Conservation (phyloP, 2,113 vertebrate species). For the Hemibagrus wyckioides region DNA sequence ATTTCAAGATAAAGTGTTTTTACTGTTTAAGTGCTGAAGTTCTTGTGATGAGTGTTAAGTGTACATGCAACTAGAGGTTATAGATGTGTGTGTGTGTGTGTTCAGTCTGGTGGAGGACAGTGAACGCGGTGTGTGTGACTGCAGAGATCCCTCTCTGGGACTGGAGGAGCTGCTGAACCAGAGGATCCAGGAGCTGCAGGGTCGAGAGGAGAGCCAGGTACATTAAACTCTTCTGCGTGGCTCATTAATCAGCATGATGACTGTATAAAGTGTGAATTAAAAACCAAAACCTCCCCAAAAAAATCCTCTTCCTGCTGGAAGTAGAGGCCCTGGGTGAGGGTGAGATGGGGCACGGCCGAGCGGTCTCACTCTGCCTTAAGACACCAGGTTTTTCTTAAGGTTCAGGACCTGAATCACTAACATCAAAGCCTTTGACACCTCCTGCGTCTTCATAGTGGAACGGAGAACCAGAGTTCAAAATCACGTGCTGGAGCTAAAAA, state of each 20-base stretch:
- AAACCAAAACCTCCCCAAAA: no score
- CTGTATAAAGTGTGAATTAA: no score
- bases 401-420: no score
- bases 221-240: background rate
- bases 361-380: background rate
- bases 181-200: slow-evolving; percentile 73
- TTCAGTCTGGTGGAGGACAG: slow-evolving; percentile 82
- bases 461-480: background rate
- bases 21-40: no score
- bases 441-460: background rate
- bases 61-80: background rate
- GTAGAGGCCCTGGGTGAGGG: no score
- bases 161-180: slow-evolving; percentile 82
- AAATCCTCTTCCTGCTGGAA: no score
- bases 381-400: background rate
- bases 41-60: background rate
- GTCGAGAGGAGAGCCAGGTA: slow-evolving; percentile 84
- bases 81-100: background rate
- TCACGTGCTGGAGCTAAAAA: background rate
- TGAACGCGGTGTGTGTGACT: slow-evolving; percentile 78
- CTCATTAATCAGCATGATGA: background rate
- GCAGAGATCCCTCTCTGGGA: slow-evolving; percentile 73
- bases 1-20: no score
- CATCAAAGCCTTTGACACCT: background rate
- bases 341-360: no score